phyloP scores from a whole-genome alignment of 2,113 vertebrate species.

The Canis aureus region DNA sequence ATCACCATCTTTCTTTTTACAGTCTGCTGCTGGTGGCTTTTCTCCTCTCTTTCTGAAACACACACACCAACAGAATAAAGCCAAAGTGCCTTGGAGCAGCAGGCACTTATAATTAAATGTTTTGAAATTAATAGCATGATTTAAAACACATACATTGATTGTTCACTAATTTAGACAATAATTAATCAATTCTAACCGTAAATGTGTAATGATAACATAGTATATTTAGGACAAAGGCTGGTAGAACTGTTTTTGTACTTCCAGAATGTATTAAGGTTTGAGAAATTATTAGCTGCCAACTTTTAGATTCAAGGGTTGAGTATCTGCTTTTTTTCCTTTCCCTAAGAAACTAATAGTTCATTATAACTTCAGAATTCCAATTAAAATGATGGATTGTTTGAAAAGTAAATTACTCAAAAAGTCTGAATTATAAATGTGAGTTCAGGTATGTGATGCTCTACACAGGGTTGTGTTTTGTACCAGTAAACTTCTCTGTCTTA shows the following conservation, averaged over 20 bases:
- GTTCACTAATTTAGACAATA: conserved; percentile 50
- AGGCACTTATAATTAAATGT: background rate
- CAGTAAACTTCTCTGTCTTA: conserved; percentile 15
- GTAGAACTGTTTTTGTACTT: conserved; percentile 52
- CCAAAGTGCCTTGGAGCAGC: background rate
- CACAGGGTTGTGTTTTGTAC: conserved; percentile 9
- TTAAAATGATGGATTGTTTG: conserved; percentile 81
- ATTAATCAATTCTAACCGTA: conserved; percentile 16
- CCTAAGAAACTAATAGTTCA: conserved; percentile 75
- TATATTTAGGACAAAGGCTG: conserved; percentile 48
- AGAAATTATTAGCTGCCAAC: conserved; percentile 75
- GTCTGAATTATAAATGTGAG: conserved; percentile 70
- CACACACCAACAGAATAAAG: background rate
- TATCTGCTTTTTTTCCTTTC: conserved; percentile 61
- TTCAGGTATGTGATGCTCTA: conserved; percentile 48
- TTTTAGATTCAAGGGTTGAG: conserved; percentile 71
- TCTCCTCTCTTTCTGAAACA: background rate
- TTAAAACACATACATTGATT: conserved; percentile 22
- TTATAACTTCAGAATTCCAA: conserved; percentile 79
- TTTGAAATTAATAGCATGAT: background rate
- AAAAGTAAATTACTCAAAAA: conserved; percentile 63
- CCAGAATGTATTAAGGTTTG: conserved; percentile 63
- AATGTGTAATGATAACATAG: background rate
- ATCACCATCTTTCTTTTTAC: background rate
- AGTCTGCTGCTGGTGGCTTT: background rate